These are phyloP conservation scores for Hypotaenidia philippensis DNA, from an alignment of 2,797 vertebrate genomes.

Conservation along the genomic window DNA sequence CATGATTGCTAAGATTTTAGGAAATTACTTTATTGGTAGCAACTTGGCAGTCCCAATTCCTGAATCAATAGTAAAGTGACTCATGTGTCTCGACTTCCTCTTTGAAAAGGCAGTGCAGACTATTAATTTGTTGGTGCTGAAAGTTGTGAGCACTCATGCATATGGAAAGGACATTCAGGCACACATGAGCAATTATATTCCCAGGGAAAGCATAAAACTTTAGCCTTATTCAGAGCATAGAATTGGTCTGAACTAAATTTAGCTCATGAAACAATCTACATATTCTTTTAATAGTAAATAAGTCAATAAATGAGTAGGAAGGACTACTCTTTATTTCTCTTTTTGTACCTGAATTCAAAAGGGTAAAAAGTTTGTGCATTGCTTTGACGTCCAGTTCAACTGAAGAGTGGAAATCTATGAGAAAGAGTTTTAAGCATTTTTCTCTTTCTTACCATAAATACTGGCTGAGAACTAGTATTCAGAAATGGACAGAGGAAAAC, in stretches of 20 bases:
- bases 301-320: not conserved
- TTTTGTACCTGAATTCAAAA: not conserved
- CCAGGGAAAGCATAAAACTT: not conserved
- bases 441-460: not conserved
- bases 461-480: not conserved
- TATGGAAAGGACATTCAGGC: not conserved
- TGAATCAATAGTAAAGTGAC: conserved; percentile 41
- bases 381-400: not conserved
- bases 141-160: not conserved
- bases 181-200: not conserved
- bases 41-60: not conserved
- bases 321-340: not conserved
- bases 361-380: not conserved
- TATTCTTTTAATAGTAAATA: not conserved
- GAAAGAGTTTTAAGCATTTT: not conserved
- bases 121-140: conserved; percentile 27
- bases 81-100: not conserved
- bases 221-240: not conserved
- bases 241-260: not conserved
- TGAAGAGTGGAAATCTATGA: not conserved
- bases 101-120: conserved; percentile 22
- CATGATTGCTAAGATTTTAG: not conserved
- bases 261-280: not conserved
- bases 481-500: not conserved
- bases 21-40: conserved; percentile 23